phyloP scores from a whole-genome alignment of 2,113 vertebrate genomes.

The Petrocephalus microphthalmus region DNA sequence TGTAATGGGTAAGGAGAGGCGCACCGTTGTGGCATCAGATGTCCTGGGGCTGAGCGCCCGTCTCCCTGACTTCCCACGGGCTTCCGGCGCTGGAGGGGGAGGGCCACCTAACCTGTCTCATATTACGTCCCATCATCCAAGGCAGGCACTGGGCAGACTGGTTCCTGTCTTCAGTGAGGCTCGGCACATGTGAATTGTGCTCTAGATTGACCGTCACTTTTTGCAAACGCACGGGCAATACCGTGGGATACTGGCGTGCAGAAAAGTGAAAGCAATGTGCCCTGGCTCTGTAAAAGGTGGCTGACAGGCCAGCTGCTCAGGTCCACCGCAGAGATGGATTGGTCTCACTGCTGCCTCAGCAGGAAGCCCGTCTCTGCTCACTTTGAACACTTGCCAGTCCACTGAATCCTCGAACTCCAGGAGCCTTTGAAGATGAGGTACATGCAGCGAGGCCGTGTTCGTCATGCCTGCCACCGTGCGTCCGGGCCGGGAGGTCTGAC shows the following conservation, averaged over 20 bases:
- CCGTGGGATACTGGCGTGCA: background rate
- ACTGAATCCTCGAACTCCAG: background rate
- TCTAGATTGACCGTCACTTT: background rate
- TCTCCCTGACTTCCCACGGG: background rate
- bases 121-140: background rate
- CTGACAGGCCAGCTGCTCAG: background rate
- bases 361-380: background rate
- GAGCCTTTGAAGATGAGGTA: background rate
- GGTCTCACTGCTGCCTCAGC: background rate
- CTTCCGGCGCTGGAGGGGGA: background rate
- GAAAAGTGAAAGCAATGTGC: background rate
- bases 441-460: background rate
- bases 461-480: background rate
- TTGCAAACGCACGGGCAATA: background rate
- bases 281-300: background rate
- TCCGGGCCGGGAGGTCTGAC: background rate
- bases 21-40: background rate
- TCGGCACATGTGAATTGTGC: background rate
- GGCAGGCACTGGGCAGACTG: background rate
- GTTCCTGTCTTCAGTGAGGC: background rate
- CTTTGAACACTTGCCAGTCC: background rate
- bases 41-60: background rate
- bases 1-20: background rate
- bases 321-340: background rate
- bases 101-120: background rate